phyloP scores from a whole-genome alignment of 2,797 vertebrate genomes.

The Leptoclinus maculatus region DNA sequence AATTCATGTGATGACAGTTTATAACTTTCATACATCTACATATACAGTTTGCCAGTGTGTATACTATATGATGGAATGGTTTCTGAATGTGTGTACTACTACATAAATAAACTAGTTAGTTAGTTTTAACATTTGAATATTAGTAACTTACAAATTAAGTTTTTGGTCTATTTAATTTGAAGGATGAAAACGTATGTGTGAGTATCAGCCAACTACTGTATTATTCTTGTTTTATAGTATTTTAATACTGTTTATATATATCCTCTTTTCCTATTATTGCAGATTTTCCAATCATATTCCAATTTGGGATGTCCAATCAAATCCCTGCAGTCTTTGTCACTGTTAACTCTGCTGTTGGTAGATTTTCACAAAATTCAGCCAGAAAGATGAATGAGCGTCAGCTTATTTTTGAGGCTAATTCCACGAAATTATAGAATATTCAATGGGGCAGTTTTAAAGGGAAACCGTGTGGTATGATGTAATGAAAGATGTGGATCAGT shows the following conservation, averaged over 20 bases:
- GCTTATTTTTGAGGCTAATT: background rate
- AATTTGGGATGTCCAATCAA: background rate
- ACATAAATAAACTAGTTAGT: background rate
- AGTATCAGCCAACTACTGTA: background rate
- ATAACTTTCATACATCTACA: slow-evolving; percentile 6
- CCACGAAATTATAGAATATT: background rate
- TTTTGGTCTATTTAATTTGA: background rate
- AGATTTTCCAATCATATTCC: background rate
- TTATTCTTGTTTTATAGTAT: background rate
- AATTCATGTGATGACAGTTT: slow-evolving; percentile 22
- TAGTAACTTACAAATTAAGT: background rate
- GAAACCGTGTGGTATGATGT: background rate
- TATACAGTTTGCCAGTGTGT: background rate
- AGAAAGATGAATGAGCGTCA: background rate
- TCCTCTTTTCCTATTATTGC: background rate
- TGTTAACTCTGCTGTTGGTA: background rate
- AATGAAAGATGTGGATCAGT: background rate
- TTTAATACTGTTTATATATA: too few species aligned
- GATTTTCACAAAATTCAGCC: background rate
- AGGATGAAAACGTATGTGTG: background rate
- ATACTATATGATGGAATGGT: background rate
- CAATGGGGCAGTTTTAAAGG: background rate
- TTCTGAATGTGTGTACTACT: background rate
- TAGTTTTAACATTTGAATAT: background rate
- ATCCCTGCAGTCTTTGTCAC: background rate